Conservation (phyloP, 2,888 invertebrate genomes). For the Syrista parreyssii region DNA sequence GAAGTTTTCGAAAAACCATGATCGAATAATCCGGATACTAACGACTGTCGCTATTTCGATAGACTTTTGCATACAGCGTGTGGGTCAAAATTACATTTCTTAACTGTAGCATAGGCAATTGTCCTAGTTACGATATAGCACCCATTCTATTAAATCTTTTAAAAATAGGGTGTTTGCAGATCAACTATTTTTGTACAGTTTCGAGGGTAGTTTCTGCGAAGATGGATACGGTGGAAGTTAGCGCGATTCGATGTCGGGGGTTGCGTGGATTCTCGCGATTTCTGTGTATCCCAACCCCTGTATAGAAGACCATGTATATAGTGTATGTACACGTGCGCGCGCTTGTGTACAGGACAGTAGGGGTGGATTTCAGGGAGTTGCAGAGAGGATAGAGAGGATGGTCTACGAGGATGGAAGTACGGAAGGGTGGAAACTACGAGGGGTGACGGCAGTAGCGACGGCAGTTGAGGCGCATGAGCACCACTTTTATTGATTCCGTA, state of each 20-base stretch:
- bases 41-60: neutral
- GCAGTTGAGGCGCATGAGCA: conserved; percentile 66
- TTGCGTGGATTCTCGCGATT: neutral
- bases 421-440: conserved; percentile 10
- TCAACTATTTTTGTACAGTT: conserved; percentile 58
- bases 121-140: neutral
- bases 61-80: neutral
- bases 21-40: neutral
- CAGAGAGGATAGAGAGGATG: conserved; percentile 22
- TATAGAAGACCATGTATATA: neutral
- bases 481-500: conserved; percentile 67
- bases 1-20: neutral
- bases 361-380: conserved; percentile 25
- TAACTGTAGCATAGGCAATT: neutral
- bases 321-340: neutral
- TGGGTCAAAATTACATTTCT: neutral
- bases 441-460: conserved; percentile 54
- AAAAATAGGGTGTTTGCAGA: conserved; percentile 33
- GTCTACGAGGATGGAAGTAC: conserved; percentile 13
- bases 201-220: conserved; percentile 56
- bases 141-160: neutral
- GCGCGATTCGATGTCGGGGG: conserved; percentile 56
- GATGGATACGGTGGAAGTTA: conserved; percentile 54
- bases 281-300: neutral
- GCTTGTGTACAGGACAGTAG: neutral